phyloP scores from a whole-genome alignment of 2,797 vertebrate genomes.

The Amphiprion clarkii region DNA sequence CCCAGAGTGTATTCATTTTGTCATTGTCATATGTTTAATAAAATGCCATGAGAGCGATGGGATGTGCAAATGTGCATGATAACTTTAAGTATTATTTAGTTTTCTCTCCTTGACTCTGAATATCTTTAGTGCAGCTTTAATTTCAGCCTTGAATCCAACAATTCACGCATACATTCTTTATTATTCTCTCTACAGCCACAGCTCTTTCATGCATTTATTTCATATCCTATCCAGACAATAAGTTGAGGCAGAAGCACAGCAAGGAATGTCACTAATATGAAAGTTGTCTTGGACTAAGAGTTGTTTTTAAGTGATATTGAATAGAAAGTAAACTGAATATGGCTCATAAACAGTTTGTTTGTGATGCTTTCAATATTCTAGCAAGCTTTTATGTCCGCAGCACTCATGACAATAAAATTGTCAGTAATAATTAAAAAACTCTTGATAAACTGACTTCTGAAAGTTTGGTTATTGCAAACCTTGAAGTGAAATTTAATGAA shows the following conservation, averaged over 20 bases:
- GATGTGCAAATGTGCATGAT: conserved; percentile 7
- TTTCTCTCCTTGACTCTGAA: not conserved
- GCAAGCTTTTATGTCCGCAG: conserved; percentile 46
- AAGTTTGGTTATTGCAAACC: conserved; percentile 58
- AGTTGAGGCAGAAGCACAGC: conserved; percentile 30
- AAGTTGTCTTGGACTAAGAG: conserved; percentile 31
- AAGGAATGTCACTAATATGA: conserved; percentile 37
- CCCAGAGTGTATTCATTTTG: not conserved
- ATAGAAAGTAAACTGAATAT: conserved; percentile 39
- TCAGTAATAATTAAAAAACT: conserved; percentile 52
- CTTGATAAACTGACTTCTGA: conserved; percentile 55
- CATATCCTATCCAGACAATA: conserved; percentile 30
- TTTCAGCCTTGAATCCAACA: conserved; percentile 34
- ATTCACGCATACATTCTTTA: conserved; percentile 23
- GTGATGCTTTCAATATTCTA: conserved; percentile 41
- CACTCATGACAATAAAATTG: conserved; percentile 54
- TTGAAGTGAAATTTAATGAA: conserved; percentile 59
- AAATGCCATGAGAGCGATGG: conserved; percentile 5
- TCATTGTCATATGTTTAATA: not conserved
- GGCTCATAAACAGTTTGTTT: conserved; percentile 53
- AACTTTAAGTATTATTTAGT: conserved; percentile 22
- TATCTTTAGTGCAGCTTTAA: conserved; percentile 19
- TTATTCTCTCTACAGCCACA: conserved; percentile 17
- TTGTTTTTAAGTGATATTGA: conserved; percentile 49
- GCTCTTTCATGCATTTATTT: conserved; percentile 41